Evolutionary conservation across 1,140 invertebrate species (phyloP).

Genomic region (Gonatopus flavifemur): DNA sequence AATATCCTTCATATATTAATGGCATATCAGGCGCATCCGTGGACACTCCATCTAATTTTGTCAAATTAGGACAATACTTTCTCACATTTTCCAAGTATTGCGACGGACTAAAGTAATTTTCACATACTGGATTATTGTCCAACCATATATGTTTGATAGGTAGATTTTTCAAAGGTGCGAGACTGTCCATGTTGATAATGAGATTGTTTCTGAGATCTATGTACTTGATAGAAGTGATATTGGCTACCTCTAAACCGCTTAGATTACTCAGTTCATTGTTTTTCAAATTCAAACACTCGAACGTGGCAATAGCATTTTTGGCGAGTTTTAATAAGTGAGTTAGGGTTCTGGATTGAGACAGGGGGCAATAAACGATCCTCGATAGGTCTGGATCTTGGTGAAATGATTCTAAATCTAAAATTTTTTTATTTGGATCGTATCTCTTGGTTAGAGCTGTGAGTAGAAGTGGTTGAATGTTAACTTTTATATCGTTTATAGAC

Average conservation of each 20-base stretch:
- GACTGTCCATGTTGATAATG: constrained; percentile 36
- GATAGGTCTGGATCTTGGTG: constrained; percentile 54
- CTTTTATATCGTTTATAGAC: constrained; percentile 53
- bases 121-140: constrained; percentile 52
- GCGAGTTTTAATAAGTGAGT: constrained; percentile 55
- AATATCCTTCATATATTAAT: constrained; percentile 27
- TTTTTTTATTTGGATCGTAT: constrained; percentile 41
- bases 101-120: constrained; percentile 42
- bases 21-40: constrained; percentile 32
- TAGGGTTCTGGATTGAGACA: constrained; percentile 54
- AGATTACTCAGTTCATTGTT: constrained; percentile 53
- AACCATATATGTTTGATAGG: constrained; percentile 44
- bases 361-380: constrained; percentile 52
- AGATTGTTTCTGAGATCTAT: constrained; percentile 58
- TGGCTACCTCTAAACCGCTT: constrained; percentile 42
- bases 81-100: constrained; percentile 43
- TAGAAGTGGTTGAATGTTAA: constrained; percentile 55
- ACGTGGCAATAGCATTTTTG: constrained; percentile 37
- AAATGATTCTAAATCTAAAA: constrained; percentile 53
- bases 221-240: constrained; percentile 36
- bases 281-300: constrained; percentile 50
- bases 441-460: constrained; percentile 46
- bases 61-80: constrained; percentile 42
- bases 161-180: constrained; percentile 33
- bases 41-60: constrained; percentile 42